These are phyloP conservation scores for Eolophus roseicapilla DNA, from an alignment of 2,113 vertebrate genomes.

Conservation along the genomic window DNA sequence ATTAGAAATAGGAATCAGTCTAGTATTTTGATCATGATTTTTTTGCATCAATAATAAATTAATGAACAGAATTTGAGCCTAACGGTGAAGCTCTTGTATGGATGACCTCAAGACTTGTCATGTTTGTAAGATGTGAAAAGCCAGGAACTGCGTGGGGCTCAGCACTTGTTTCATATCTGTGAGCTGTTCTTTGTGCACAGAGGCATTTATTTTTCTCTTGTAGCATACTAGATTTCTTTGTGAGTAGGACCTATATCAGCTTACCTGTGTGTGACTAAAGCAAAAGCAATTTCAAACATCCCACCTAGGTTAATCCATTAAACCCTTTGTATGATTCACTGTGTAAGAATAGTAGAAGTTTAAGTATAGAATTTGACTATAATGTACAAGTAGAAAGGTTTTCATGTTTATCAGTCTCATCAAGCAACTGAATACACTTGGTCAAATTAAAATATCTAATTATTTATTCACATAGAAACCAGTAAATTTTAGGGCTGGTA, in stretches of 20 bases:
- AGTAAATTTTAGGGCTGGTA: conserved; percentile 18
- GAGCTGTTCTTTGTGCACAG: not conserved
- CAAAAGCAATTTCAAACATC: not conserved
- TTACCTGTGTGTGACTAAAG: not conserved
- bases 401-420: not conserved
- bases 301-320: not conserved
- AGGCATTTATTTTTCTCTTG: not conserved
- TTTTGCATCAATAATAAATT: not conserved
- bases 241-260: not conserved
- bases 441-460: conserved; percentile 23
- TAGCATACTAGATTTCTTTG: not conserved
- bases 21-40: not conserved
- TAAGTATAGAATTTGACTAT: conserved; percentile 25
- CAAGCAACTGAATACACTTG: not conserved
- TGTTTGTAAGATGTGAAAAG: not conserved
- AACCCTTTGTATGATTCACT: not conserved
- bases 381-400: not conserved
- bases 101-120: not conserved
- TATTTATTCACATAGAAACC: conserved; percentile 50
- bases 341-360: not conserved
- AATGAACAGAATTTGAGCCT: not conserved
- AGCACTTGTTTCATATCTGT: not conserved
- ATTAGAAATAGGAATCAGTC: not conserved
- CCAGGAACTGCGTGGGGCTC: not conserved
- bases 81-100: not conserved